These are phyloP conservation scores for Papilio xuthus DNA, from an alignment of 1,140 invertebrate species.

Conservation along the genomic window DNA sequence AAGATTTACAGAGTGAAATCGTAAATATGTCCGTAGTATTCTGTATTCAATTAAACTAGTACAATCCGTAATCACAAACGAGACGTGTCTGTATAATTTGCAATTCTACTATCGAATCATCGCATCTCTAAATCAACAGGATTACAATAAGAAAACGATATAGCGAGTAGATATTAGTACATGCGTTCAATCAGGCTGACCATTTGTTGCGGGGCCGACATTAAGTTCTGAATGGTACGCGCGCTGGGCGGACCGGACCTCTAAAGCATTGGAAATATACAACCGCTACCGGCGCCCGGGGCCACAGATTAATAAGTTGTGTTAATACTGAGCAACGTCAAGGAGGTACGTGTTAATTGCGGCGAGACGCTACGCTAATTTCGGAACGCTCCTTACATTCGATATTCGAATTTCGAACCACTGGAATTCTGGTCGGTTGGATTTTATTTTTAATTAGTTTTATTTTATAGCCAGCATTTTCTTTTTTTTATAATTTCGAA, in stretches of 20 bases:
- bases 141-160: slow-evolving; percentile 21
- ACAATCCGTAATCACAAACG: neutral
- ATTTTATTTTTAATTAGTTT: slow-evolving; percentile 31
- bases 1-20: neutral
- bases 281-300: slow-evolving; percentile 64
- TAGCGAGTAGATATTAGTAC: slow-evolving; percentile 52
- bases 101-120: slow-evolving; percentile 9
- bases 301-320: slow-evolving; percentile 71
- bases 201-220: slow-evolving; percentile 66
- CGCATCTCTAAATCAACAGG: slow-evolving; percentile 12
- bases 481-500: neutral
- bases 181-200: slow-evolving; percentile 67
- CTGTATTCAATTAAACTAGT: neutral
- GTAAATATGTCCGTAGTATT: neutral
- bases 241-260: slow-evolving; percentile 62
- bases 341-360: slow-evolving; percentile 33
- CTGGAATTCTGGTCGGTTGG: slow-evolving; percentile 8
- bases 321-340: slow-evolving; percentile 52
- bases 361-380: slow-evolving; percentile 32
- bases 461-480: neutral
- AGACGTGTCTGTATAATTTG: neutral
- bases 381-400: slow-evolving; percentile 28
- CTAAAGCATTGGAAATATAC: slow-evolving; percentile 71
- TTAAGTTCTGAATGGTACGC: slow-evolving; percentile 50
- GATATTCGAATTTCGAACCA: slow-evolving; percentile 24